A percentile compares a stretch with the other conserved stretches of the same genome.
phyloP scores from a whole-genome alignment of 2,797 vertebrate genomes.

The Hybognathus amarus region DNA sequence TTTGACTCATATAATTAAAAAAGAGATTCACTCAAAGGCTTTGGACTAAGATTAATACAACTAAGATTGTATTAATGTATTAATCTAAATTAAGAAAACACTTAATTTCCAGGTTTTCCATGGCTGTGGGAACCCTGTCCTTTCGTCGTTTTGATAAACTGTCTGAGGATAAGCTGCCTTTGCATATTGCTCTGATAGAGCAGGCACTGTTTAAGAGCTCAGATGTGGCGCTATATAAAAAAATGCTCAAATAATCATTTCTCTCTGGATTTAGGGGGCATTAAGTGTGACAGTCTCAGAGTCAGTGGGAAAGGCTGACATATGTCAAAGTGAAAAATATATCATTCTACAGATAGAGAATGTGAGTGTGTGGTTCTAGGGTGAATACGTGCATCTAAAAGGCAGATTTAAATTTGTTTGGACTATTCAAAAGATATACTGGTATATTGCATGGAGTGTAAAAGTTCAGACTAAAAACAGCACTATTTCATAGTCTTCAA shows the following conservation, averaged over 20 bases:
- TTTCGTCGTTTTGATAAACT: constrained; percentile 27
- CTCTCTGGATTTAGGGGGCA: constrained; percentile 5
- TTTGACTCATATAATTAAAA: neutral
- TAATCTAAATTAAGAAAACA: neutral
- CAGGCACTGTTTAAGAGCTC: neutral
- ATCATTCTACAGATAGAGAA: constrained; percentile 3
- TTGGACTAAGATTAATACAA: neutral
- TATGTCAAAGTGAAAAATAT: neutral
- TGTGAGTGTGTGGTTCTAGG: neutral
- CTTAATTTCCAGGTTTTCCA: constrained; percentile 1
- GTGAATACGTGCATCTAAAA: neutral
- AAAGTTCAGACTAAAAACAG: neutral
- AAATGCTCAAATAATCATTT: neutral
- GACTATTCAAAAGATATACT: neutral
- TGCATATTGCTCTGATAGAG: constrained; percentile 21
- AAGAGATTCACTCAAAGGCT: neutral
- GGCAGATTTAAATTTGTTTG: neutral
- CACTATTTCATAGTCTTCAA: neutral
- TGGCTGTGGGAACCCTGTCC: neutral
- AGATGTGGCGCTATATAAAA: neutral
- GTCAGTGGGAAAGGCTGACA: constrained; percentile 3
- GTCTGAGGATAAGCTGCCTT: constrained; percentile 46
- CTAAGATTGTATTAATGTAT: neutral
- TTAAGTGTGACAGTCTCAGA: constrained; percentile 7
- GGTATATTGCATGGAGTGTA: neutral